Evolutionary conservation across 1,140 invertebrate species (phyloP), one percentile per base, ranked within the genome.

Genomic region (Chironomus striatipennis): DNA sequence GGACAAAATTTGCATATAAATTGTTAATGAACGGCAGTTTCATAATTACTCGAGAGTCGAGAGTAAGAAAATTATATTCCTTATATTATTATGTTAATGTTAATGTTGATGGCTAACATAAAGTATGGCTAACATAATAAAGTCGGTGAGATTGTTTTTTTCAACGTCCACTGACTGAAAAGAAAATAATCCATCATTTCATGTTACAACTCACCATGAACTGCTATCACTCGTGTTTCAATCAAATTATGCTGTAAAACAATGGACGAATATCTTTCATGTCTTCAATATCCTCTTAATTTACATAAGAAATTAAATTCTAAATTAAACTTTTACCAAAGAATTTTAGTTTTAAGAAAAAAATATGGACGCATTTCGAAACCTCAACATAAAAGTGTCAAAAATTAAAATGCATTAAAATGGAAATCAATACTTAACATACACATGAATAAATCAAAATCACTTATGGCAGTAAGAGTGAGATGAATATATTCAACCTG

Each of bases 1-100:
- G 47, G 12, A 57, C 47, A 57, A n/a, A 57, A 57, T 57, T 57
- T 57, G 47, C 47, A 57, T 57, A 57, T 57, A 57, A 57, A 57
- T 57, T 57, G 47, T 57, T 57, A 57, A 57, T 57, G 47, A 57
- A 57, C 47, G 47, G 47, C n/a, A 57, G 47, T 15, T 57, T 57
- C 47, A 57, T 57, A 57, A 57, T 57, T 57, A 57, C 47, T 57
- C 47, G n/a, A 57, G n/a, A 15, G 12, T 12, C n/a, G n/a, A n/a
- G n/a, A n/a, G n/a, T n/a, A n/a, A n/a, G n/a, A n/a, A n/a, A n/a
- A 47, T 12, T 12, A 12, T 47, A 47, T 47, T 57, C n/a, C 47
- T 57, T 57, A 15, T 57, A n/a, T 5, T n/a, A 57, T 57, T 12
- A 57, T n/a, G 12, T 57, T n/a, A 57, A 57, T 57, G 24, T 57